Evolutionary conservation across 2,113 vertebrate species (phyloP).

Genomic region (Menura novaehollandiae): DNA sequence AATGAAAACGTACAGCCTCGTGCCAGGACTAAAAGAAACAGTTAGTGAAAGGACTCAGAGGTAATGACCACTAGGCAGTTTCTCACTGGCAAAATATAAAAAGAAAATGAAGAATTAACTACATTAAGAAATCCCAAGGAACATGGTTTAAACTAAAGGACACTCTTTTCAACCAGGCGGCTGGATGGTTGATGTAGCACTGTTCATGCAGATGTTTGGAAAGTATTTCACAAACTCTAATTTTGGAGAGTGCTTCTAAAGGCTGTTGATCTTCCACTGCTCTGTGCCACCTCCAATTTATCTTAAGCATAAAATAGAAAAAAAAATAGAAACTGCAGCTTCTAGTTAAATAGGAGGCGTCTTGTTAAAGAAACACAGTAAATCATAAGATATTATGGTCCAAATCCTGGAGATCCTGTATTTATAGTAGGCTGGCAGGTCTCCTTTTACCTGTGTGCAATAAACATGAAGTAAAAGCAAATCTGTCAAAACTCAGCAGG

Average conservation of each 20-base stretch:
- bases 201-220: slow-evolving; percentile 47
- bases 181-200: slow-evolving; percentile 17
- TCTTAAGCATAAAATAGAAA: background rate
- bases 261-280: background rate
- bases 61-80: background rate
- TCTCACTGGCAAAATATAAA: background rate
- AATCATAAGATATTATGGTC: background rate
- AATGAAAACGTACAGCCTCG: background rate
- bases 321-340: background rate
- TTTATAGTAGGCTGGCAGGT: background rate
- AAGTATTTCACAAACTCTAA: background rate
- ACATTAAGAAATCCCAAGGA: background rate
- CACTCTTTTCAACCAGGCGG: background rate
- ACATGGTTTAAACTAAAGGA: slow-evolving; percentile 43
- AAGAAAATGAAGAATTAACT: background rate
- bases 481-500: background rate
- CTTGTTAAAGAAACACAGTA: background rate
- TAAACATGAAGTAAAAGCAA: background rate
- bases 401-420: background rate
- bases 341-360: background rate
- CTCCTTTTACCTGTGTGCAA: background rate
- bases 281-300: background rate
- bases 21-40: slow-evolving; percentile 14
- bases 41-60: background rate
- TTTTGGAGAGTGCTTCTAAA: slow-evolving; percentile 47